Evolutionary conservation across 2,888 invertebrate genomes (phyloP).

Genomic region (Nomada goodeniana): DNA sequence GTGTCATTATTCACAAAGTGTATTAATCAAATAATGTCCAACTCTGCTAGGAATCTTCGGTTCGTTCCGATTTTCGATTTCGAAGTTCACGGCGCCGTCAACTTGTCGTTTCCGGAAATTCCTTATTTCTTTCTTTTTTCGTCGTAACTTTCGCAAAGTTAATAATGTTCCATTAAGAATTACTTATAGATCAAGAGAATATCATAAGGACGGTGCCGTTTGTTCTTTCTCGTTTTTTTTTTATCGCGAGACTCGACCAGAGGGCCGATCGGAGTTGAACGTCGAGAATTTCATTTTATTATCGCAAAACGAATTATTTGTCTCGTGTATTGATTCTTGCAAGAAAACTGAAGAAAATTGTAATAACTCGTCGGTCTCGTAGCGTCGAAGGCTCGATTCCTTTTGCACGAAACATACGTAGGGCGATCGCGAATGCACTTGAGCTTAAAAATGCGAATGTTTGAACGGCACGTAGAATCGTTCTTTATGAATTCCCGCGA

Average conservation of each 20-base stretch:
- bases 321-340: not conserved
- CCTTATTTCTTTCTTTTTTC: no score
- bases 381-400: slow-evolving; percentile 56
- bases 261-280: slow-evolving; percentile 48
- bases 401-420: slow-evolving; percentile 69
- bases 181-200: not conserved
- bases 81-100: slow-evolving; percentile 53
- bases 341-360: not conserved
- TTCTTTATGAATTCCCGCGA: slow-evolving; percentile 45
- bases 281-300: not conserved
- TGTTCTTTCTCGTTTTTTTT: slow-evolving; percentile 47
- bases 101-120: not conserved
- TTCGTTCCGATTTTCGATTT: slow-evolving; percentile 43
- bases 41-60: slow-evolving; percentile 38
- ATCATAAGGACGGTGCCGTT: slow-evolving; percentile 29
- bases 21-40: slow-evolving; percentile 22
- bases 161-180: not conserved
- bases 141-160: not conserved
- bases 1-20: not conserved
- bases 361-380: slow-evolving; percentile 49
- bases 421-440: slow-evolving; percentile 70
- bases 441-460: slow-evolving; percentile 68
- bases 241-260: slow-evolving; percentile 54
- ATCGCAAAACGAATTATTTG: not conserved
- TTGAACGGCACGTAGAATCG: slow-evolving; percentile 64